These are phyloP conservation scores for Cetoscarus ocellatus DNA, from an alignment of 2,797 vertebrate genomes.

Conservation along the genomic window DNA sequence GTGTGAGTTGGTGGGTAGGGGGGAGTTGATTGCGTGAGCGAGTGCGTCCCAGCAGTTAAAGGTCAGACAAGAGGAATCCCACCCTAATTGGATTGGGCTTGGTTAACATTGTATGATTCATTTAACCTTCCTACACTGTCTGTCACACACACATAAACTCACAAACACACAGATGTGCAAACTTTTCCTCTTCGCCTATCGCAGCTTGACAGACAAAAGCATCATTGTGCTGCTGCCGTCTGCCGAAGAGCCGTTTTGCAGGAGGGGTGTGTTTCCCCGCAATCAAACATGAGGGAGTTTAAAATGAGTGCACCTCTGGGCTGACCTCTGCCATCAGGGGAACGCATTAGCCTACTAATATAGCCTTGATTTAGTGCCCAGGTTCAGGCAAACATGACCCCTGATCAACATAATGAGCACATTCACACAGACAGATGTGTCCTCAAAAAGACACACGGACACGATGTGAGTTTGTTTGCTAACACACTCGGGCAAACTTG, in stretches of 20 bases:
- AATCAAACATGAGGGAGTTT: conserved; percentile 64
- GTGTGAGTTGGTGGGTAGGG: too few species aligned
- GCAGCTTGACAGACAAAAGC: conserved; percentile 76
- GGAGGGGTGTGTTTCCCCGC: conserved; percentile 72
- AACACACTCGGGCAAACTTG: conserved; percentile 56
- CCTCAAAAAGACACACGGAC: conserved; percentile 11
- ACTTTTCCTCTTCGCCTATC: conserved; percentile 38
- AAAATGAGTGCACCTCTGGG: conserved; percentile 75
- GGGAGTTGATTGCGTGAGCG: conserved; percentile 63
- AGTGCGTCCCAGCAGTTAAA: conserved; percentile 71
- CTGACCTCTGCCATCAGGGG: conserved; percentile 79
- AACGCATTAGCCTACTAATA: conserved; percentile 78
- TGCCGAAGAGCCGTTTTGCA: conserved; percentile 70
- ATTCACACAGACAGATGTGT: conserved; percentile 59
- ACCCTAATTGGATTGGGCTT: conserved; percentile 81
- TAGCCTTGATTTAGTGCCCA: conserved; percentile 81
- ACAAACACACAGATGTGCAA: conserved; percentile 34
- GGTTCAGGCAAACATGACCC: conserved; percentile 83
- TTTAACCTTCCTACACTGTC: conserved; percentile 77
- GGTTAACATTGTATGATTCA: conserved; percentile 83
- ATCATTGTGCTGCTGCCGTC: conserved; percentile 76
- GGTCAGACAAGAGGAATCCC: conserved; percentile 81
- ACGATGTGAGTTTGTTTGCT: conserved; percentile 32
- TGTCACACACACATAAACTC: conserved; percentile 46
- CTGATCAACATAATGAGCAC: conserved; percentile 77